These are phyloP conservation scores for Drosophila paramelanica DNA, from an alignment of 2,888 invertebrate genomes.

Conservation along the genomic window DNA sequence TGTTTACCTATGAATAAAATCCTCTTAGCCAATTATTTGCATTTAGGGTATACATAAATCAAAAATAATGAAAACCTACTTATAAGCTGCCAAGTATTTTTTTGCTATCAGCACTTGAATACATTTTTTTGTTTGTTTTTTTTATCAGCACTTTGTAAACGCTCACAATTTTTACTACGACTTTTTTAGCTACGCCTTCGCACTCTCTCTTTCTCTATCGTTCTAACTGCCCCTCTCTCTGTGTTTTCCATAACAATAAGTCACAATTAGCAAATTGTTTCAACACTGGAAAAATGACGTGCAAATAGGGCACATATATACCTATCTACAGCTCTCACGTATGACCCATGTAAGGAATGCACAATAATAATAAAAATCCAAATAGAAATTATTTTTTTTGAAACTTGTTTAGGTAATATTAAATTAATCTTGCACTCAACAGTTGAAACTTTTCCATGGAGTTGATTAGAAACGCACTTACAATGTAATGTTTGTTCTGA, in stretches of 20 bases:
- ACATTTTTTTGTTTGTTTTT: conserved; percentile 3
- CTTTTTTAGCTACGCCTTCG: conserved; percentile 3
- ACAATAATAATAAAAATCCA: conserved; percentile 6
- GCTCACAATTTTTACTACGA: conserved; percentile 30
- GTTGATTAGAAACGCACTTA: conserved; percentile 11
- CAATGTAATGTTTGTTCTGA: conserved; percentile 1
- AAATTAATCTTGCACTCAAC: conserved; percentile 13
- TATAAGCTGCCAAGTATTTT: conserved; percentile 11
- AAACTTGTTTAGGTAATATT: conserved; percentile 15
- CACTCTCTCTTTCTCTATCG: not conserved
- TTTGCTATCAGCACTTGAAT: conserved; percentile 50
- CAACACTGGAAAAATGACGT: conserved; percentile 37
- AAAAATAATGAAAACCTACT: conserved; percentile 13
- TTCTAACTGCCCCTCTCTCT: not conserved
- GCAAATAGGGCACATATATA: conserved; percentile 36
- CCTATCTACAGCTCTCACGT: conserved; percentile 17
- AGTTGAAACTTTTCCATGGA: conserved; percentile 6
- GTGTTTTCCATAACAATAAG: conserved; percentile 27
- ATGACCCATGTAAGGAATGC: conserved; percentile 16
- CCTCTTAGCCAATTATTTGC: not conserved
- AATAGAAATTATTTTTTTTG: conserved; percentile 2
- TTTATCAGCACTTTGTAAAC: conserved; percentile 41
- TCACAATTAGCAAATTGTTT: conserved; percentile 61
- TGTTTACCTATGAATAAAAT: too few species aligned
- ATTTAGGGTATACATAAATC: not conserved